Evolutionary conservation across 2,888 invertebrate species (phyloP), one percentile per base, ranked within the genome.

Genomic region (Parnassius apollo): DNA sequence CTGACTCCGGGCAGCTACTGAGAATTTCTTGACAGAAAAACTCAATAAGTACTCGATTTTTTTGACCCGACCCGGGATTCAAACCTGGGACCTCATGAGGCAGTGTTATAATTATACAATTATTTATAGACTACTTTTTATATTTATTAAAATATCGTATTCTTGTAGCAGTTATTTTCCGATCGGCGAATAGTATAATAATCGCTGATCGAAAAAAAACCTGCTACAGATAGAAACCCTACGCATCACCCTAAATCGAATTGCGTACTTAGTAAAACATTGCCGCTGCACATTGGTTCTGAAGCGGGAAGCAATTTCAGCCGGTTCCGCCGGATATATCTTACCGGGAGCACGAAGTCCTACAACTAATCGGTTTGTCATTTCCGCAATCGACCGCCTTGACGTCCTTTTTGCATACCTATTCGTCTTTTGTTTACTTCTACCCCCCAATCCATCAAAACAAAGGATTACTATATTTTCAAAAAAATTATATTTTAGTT

Each of bases 311-410:
- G 88, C 83, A 86, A 90, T 91, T 83, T 77, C 81, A 71, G 75
- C 73, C 70, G 69, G 77, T 86, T 89, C 90, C 90, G 85, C 71
- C 87, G 89, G 89, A 90, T 86, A 88, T 84, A 86, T 85, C 81
- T 84, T 82, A 84, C 81, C 75, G 77, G 77, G 77, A 80, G 77
- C 78, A 78, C 77, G 76, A 75, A 81, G 79, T 80, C 83, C 80
- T 88, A 83, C 84, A 82, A 85, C 88, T 88, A 90, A 89, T 88
- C 90, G 85, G 78, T 83, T 81, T 81, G 86, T 88, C 86, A 90
- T 90, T 89, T 90, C 90, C 91, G 84, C 82, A 82, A 86, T 86
- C 83, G 81, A 82, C 83, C 82, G 80, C 78, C 73, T 71, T 77
- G 76, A 77, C 80, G 77, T 75, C 74, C 76, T 77, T 81, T 18